Base-by-base conservation (phyloP, 2,113 vertebrate genomes). In the Pithys albifrons region DNA sequence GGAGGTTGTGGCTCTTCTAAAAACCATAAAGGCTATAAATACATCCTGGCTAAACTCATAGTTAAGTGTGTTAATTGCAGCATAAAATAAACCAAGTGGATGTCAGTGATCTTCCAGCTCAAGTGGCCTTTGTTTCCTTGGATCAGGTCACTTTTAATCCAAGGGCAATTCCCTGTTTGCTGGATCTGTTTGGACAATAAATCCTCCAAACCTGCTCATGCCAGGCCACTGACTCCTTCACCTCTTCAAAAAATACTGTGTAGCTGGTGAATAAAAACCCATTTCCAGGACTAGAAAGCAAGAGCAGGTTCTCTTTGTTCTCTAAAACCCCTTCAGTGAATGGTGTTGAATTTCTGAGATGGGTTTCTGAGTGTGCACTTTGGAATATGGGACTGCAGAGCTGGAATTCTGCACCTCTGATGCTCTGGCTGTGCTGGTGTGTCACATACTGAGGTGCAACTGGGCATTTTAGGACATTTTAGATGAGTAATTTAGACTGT, bases 231-330 rank as follows among this genome's bases (percentile, higher is more conserved):
- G 69, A 65, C n/a, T 87, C 85, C 72, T 73, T 91, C 61, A 84
- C 35, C 59, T 79, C 76, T 49, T 55, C 46, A 25, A 29, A n/a
- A 72, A 25, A 48, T 10, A 61, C 29, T 2, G 15, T 20, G 5
- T 29, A 48, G 23, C 27, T 88, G 64, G 25, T 62, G 39, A 79
- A 28, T n/a, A 65, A 59, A 80, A 94, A 82, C 19, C 58, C 39
- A 55, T 93, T 82, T 76, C 84, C 81, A 69, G 52, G 88, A 71
- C 61, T 41, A 43, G 83, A 79, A 86, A 78, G 85, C 62, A 55
- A 93, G 96, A 97, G 95, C 93, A 71, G 94, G 92, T 93, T 95
- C 93, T 96, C 95, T 95, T 91, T 93, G 65, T 79, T 89, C 5
- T 39, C 5, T 29, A 6, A 25, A 83, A 49, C 66, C 41, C 76